Evolutionary conservation across 2,113 vertebrate species (phyloP), one percentile per base, ranked within the genome.

Genomic region (Epinephelus cyanopodus): DNA sequence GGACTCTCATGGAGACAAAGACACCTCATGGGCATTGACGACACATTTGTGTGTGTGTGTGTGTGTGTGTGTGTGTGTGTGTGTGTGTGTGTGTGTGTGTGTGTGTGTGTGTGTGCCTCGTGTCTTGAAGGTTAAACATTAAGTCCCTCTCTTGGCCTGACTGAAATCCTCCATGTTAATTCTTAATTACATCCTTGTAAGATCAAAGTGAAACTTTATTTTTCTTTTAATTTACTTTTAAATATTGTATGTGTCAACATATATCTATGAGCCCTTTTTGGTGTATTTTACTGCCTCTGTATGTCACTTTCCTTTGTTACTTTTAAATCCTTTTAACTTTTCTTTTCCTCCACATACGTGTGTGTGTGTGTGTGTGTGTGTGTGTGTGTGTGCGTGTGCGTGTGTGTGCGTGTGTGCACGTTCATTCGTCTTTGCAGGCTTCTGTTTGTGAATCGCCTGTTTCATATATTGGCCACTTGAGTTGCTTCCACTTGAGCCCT

Each of bases 1-100:
- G 84, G 53, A 3, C 48, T 79, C 85, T 72, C 60, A 19, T 89
- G 84, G 81, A 45, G 89, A 81, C 52, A 47, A 89, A 60, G 86
- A 87, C 79, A 85, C 70, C 83, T 88, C 79, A 53, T 67, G 58
- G 78, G 80, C 87, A 87, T 50, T 69, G 76, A 52, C 50, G 25
- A 70, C 75, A 66, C 65, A 29, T 84, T 71, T 84, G 17, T 78
- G 42, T 68, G 48, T 75, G 3, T 68, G 62, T 68, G 77, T 69
- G 33, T 72, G 60, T 23, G 79, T 52, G 70, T 74, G 76, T 52
- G 74, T 54, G 52, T 47, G 70, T 18, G 27, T 39, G 69, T 72
- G 60, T 63, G 76, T 50, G 66, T 15, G 29, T 63, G 45, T 48
- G 39, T 67, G 54, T 25, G 68, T 37, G 74, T 74, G 58, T 62